phyloP scores from a whole-genome alignment of 2,888 invertebrate species.

The Drosophila dives region DNA sequence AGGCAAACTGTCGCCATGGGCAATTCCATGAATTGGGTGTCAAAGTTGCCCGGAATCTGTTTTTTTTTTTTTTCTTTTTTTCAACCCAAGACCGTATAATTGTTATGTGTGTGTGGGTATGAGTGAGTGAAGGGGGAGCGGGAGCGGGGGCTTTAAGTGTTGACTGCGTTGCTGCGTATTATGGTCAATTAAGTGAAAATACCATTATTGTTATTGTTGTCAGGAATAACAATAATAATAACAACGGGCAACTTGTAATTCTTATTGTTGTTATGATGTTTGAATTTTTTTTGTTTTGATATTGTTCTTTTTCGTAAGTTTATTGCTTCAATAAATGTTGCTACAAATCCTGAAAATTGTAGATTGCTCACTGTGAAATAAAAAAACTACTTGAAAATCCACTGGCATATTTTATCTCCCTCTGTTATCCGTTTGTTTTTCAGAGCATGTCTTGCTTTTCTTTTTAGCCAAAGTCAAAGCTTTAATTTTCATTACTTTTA shows the following conservation, averaged over 20 bases:
- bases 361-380: conserved; percentile 1
- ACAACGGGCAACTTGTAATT: background rate
- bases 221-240: background rate
- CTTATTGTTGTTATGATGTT: conserved; percentile 21
- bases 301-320: conserved; percentile 31
- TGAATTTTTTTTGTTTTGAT: conserved; percentile 35
- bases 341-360: conserved; percentile 19
- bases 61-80: conserved; percentile 16
- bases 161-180: conserved; percentile 64
- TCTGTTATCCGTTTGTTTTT: conserved; percentile 2
- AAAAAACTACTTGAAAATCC: conserved; percentile 1
- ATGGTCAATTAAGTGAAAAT: conserved; percentile 82
- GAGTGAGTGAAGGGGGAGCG: background rate
- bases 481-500: background rate
- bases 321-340: conserved; percentile 29
- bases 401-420: background rate
- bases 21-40: conserved; percentile 60
- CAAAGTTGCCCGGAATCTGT: conserved; percentile 50
- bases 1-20: conserved; percentile 66
- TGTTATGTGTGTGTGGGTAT: background rate
- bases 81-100: background rate
- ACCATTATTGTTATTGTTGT: conserved; percentile 69
- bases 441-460: background rate
- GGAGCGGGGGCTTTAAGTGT: background rate
- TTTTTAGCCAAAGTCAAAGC: background rate